Conservation (phyloP, 2,113 vertebrate species). For the Poecilia latipinna region DNA sequence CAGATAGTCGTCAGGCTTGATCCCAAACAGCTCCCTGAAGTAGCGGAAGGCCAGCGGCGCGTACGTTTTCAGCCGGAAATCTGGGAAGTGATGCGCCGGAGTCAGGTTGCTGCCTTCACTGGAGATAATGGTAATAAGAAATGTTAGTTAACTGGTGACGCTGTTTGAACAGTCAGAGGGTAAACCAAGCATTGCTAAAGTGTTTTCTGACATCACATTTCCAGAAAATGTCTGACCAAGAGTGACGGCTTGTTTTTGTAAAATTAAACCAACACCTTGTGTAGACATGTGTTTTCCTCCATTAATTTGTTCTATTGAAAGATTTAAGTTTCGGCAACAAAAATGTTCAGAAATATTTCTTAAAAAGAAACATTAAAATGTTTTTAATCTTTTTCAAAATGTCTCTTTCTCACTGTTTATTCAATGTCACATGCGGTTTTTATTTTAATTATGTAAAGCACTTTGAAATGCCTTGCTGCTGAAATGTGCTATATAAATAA, state of each 20-base stretch:
- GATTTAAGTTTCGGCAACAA: too few relatives aligned
- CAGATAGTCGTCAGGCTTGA: conserved; percentile 97
- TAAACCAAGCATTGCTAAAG: neutral
- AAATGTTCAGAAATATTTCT: neutral
- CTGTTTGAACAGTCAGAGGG: neutral
- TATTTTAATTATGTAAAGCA: too few relatives aligned
- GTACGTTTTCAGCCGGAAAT: conserved; percentile 96
- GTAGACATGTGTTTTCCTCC: neutral
- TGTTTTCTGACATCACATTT: neutral
- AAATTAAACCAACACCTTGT: neutral
- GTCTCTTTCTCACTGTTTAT: too few relatives aligned
- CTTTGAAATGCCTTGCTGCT: too few relatives aligned
- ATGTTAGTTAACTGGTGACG: neutral
- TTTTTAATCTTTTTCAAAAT: too few relatives aligned
- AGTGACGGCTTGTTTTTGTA: neutral
- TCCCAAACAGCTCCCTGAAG: conserved; percentile 97
- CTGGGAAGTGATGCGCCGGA: conserved; percentile 94
- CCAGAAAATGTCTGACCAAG: neutral
- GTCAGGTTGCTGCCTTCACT: conserved; percentile 96
- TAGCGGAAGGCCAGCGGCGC: conserved; percentile 96
- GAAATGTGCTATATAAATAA: too few relatives aligned
- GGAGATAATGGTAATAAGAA: neutral
- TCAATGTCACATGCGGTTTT: too few relatives aligned
- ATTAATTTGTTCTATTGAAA: neutral
- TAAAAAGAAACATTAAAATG: too few relatives aligned